phyloP scores from a whole-genome alignment of 2,113 vertebrate species.

The Herpetotheres cachinnans region DNA sequence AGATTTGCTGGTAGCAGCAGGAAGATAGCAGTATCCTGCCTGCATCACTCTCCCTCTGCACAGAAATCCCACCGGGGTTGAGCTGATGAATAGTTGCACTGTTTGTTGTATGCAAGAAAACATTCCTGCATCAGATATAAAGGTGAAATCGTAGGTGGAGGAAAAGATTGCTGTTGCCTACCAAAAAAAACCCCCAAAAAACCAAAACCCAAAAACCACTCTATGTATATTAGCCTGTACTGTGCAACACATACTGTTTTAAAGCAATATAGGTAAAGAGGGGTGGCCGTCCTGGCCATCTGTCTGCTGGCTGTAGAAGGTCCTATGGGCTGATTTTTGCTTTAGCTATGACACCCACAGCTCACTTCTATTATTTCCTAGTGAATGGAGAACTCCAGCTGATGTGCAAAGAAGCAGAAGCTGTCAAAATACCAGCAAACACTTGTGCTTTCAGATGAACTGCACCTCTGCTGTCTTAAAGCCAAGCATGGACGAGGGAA shows the following conservation, averaged over 20 bases:
- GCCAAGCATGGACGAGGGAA: neutral
- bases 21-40: neutral
- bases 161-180: neutral
- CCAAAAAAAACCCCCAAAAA: neutral
- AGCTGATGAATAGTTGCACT: neutral
- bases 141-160: neutral
- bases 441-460: neutral
- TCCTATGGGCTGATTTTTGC: neutral
- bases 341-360: neutral
- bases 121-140: neutral
- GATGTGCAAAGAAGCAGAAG: neutral
- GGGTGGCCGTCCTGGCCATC: neutral
- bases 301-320: neutral
- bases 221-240: accelerated
- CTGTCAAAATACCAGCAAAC: accelerated
- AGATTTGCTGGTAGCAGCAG: neutral
- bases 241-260: accelerated
- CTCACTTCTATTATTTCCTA: neutral
- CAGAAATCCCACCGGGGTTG: neutral
- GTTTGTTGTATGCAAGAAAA: neutral
- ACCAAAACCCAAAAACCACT: neutral
- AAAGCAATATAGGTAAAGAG: neutral
- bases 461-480: neutral
- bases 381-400: neutral
- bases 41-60: neutral